Percentiles rank a stretch among this genome's conserved stretches.
phyloP scores from a whole-genome alignment of 2,888 invertebrate species.

The Pogonocherus hispidulus region DNA sequence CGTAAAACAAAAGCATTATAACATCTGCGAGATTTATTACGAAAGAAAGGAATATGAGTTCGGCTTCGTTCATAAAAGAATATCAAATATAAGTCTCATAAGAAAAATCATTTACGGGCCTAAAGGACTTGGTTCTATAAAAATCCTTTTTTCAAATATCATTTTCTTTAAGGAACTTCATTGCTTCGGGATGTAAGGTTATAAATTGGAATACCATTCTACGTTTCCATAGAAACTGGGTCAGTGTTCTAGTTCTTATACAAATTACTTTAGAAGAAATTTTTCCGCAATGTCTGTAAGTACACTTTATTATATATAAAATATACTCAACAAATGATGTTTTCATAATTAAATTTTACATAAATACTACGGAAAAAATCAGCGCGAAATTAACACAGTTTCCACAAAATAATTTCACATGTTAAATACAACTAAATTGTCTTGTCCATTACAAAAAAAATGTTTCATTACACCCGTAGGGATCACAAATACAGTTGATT shows the following conservation, averaged over 20 bases:
- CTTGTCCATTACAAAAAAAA: too few species aligned
- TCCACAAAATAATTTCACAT: too few species aligned
- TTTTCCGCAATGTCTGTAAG: not conserved
- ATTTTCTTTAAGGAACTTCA: not conserved
- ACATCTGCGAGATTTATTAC: slow-evolving; percentile 2
- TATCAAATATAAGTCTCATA: slow-evolving; percentile 2
- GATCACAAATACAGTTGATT: too few species aligned
- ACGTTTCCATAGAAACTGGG: not conserved
- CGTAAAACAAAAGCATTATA: slow-evolving; percentile 2
- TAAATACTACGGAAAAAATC: too few species aligned
- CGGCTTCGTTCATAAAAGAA: not conserved
- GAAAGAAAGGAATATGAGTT: not conserved
- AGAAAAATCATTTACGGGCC: not conserved
- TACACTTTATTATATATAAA: too few species aligned
- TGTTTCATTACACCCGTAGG: too few species aligned
- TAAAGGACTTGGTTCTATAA: not conserved
- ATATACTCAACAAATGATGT: too few species aligned
- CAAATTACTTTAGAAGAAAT: not conserved
- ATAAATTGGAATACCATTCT: not conserved
- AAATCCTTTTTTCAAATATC: not conserved
- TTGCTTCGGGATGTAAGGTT: not conserved
- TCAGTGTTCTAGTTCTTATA: not conserved
- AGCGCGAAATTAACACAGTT: too few species aligned
- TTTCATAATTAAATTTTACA: too few species aligned
- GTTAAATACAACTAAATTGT: too few species aligned